Evolutionary conservation across 2,113 vertebrate species (phyloP).

Genomic region (Protomyctophum bolini): DNA sequence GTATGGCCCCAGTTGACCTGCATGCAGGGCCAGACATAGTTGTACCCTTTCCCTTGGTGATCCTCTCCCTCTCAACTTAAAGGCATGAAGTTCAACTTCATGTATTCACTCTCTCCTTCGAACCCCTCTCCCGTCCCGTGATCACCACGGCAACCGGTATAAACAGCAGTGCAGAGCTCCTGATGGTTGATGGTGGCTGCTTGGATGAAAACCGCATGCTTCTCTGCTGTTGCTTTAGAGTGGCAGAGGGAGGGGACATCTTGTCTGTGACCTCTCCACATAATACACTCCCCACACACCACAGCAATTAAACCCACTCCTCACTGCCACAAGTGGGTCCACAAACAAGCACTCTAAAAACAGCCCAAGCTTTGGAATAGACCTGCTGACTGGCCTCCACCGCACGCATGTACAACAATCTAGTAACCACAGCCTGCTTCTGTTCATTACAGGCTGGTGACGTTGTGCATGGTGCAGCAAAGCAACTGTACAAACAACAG

Average conservation of each 20-base stretch:
- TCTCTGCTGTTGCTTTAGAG: constrained; percentile 25
- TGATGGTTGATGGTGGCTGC: constrained; percentile 7
- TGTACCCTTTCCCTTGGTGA: constrained; percentile 46
- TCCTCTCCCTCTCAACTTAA: constrained; percentile 25
- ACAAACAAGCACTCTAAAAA: constrained; percentile 54
- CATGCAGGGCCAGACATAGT: constrained; percentile 50
- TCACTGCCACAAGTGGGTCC: constrained; percentile 34
- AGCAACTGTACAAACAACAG: not conserved
- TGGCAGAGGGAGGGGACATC: constrained; percentile 50
- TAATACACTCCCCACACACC: constrained; percentile 51
- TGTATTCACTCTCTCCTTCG: constrained; percentile 12
- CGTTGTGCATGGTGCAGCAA: constrained; percentile 16
- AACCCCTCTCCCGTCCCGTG: not conserved
- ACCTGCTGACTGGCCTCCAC: constrained; percentile 1
- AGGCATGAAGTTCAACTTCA: constrained; percentile 26
- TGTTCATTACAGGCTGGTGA: constrained; percentile 35
- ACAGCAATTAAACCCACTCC: constrained; percentile 51
- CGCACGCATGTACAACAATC: constrained; percentile 7
- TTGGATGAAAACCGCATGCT: constrained; percentile 35
- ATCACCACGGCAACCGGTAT: constrained; percentile 38
- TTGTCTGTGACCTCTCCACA: constrained; percentile 55
- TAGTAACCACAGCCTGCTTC: constrained; percentile 28
- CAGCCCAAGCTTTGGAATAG: constrained; percentile 34
- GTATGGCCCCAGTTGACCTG: constrained; percentile 39
- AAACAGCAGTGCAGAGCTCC: constrained; percentile 39